phyloP scores from a whole-genome alignment of 2,888 invertebrate species.

The Pheosia gnoma region DNA sequence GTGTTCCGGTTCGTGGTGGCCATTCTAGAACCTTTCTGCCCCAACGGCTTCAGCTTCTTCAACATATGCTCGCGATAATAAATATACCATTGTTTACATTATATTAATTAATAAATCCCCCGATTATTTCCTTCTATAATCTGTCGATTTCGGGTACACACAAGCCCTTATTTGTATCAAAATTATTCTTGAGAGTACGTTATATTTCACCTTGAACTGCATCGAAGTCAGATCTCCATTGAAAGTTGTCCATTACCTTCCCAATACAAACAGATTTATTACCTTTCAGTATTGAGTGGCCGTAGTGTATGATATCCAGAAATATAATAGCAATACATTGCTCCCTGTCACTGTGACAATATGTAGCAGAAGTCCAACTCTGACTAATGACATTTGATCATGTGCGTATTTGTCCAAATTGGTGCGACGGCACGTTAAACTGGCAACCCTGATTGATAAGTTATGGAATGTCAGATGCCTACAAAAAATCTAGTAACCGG shows the following conservation, averaged over 20 bases:
- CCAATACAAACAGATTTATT: slow-evolving; percentile 6
- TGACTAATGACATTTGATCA: not conserved
- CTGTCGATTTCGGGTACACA: not conserved
- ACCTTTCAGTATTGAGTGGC: slow-evolving; percentile 3
- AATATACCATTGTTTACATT: too few species aligned
- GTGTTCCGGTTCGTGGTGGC: too few species aligned
- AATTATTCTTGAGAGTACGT: not conserved
- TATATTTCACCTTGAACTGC: slow-evolving; percentile 4
- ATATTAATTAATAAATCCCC: too few species aligned
- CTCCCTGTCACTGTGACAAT: not conserved
- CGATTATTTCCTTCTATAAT: too few species aligned
- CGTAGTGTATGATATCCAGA: not conserved
- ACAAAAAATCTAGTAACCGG: too few species aligned
- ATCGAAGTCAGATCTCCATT: not conserved
- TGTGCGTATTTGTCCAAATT: not conserved
- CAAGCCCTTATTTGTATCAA: not conserved
- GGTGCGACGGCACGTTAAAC: not conserved
- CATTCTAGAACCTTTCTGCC: too few species aligned
- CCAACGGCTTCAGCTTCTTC: too few species aligned
- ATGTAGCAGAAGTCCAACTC: not conserved
- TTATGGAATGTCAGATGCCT: too few species aligned
- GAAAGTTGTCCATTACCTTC: not conserved
- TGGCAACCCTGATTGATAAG: not conserved
- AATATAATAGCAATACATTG: not conserved
- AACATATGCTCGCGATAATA: too few species aligned